phyloP scores from a whole-genome alignment of 2,113 vertebrate genomes.

The Centrocercus urophasianus region DNA sequence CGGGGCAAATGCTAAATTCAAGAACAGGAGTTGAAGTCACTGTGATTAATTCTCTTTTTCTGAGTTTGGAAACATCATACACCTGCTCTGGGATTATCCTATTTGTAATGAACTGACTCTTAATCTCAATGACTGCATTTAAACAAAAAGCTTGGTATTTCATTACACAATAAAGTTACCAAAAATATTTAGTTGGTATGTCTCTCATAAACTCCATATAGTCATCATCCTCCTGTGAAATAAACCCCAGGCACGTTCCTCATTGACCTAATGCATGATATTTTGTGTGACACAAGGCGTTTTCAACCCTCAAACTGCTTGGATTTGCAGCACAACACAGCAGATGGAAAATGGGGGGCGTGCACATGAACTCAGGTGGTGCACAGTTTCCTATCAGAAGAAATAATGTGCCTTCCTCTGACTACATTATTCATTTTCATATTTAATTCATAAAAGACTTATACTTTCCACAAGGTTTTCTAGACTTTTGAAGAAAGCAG shows the following conservation, averaged over 20 bases:
- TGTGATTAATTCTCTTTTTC: background rate
- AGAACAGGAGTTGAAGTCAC: background rate
- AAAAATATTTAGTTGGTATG: background rate
- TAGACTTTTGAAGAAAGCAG: background rate
- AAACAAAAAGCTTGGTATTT: background rate
- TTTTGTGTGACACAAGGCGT: background rate
- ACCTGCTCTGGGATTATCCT: background rate
- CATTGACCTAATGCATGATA: background rate
- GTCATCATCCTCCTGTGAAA: background rate
- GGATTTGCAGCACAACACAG: background rate
- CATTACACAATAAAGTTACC: background rate
- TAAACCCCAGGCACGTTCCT: background rate
- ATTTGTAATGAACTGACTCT: background rate
- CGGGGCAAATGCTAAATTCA: background rate
- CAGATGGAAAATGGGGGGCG: background rate
- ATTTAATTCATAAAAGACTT: slow-evolving; percentile 42
- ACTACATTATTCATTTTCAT: slow-evolving; percentile 44
- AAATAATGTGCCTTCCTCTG: background rate
- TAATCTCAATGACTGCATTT: background rate
- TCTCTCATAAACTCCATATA: background rate
- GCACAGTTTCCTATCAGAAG: background rate
- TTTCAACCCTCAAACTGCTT: background rate
- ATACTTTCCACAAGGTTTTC: slow-evolving; percentile 10
- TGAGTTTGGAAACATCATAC: background rate
- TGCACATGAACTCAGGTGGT: background rate